Base-by-base conservation (phyloP, 1,140 invertebrate species). In the Drosophila biarmipes region DNA sequence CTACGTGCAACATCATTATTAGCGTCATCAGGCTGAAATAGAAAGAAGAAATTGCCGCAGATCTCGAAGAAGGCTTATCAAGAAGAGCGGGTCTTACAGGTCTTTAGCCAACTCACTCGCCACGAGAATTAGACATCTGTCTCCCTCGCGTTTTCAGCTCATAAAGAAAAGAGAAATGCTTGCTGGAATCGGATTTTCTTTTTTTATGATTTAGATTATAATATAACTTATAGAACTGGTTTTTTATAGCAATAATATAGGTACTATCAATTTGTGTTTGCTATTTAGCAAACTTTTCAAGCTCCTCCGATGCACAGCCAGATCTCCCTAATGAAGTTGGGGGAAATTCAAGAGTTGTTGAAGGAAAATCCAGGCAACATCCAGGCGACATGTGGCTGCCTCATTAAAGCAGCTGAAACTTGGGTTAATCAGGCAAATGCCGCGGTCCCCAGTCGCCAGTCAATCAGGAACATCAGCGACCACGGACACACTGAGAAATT, bases 381-480 rank as follows among this genome's bases (percentile, higher is more conserved):
- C 59, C 55, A 43, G 63, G 53, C 78, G 55, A 53, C 73, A 76
- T 72, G 55, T 80, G 76, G 82, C 86, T 82, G 78, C 78, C 85
- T 86, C 82, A 86, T 86, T 86, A 87, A 77, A 78, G 34, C 38
- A 82, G 55, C 62, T 75, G 49, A 63, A 61, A 72, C 61, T 55
- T 19, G 68, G 64, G 74, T 72, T 87, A 86, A 87, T 87, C 85
- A 86, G 82, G 64, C 63, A 76, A 75, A 45, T 55, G 66, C 61
- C 61, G 21, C 29, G 35, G 37, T 69, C 64, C 43, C 24, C 11
- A 51, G 62, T 57, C 73, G 46, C 51, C 55, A 87, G 81, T 86
- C 82, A 86, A 82, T 86, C 78, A 82, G 79, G 53, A 64, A 55
- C 61, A 62, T 38, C 66, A 62, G 48, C 54, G 52, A 45, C 67